Conservation (phyloP, 2,888 invertebrate genomes). For the Hypsopygia costalis region DNA sequence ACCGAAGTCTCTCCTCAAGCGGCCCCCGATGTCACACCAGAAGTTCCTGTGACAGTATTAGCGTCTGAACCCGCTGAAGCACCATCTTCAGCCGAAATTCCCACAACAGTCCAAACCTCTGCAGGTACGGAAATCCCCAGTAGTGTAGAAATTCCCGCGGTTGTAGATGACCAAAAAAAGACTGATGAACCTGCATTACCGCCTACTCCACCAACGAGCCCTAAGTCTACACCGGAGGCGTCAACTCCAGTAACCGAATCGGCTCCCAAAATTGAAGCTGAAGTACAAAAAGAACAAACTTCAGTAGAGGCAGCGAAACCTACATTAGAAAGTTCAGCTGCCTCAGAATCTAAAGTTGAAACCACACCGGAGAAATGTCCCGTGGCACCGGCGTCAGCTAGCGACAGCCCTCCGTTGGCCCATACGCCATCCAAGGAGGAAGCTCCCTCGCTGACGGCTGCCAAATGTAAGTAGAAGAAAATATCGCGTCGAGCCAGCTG, state of each 20-base stretch:
- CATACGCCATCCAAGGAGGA: constrained; percentile 66
- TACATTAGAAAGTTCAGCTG: constrained; percentile 21
- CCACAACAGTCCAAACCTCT: constrained; percentile 15
- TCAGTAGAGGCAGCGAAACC: constrained; percentile 8
- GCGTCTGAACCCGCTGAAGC: constrained; percentile 9
- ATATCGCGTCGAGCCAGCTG: constrained; percentile 23
- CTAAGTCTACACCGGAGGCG: constrained; percentile 25
- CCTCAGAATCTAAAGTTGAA: constrained; percentile 28
- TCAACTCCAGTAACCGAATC: constrained; percentile 22
- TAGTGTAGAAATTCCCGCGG: constrained; percentile 27
- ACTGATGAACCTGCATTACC: constrained; percentile 25
- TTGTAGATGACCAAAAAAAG: constrained; percentile 20
- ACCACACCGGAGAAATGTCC: constrained; percentile 23
- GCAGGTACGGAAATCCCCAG: constrained; percentile 17
- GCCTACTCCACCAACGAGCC: constrained; percentile 27
- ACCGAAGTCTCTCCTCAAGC: constrained; percentile 11
- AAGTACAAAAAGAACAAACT: constrained; percentile 2
- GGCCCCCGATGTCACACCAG: constrained; percentile 8
- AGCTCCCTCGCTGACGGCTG: constrained; percentile 44
- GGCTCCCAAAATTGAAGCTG: constrained; percentile 20
- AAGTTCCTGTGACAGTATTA: constrained; percentile 7
- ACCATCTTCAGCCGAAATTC: constrained; percentile 13
- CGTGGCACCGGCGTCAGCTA: constrained; percentile 20
- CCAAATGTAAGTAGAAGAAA: constrained; percentile 65
- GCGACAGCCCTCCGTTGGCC: constrained; percentile 68